phyloP scores from a whole-genome alignment of 2,888 invertebrate species.

The Pammene aurita region DNA sequence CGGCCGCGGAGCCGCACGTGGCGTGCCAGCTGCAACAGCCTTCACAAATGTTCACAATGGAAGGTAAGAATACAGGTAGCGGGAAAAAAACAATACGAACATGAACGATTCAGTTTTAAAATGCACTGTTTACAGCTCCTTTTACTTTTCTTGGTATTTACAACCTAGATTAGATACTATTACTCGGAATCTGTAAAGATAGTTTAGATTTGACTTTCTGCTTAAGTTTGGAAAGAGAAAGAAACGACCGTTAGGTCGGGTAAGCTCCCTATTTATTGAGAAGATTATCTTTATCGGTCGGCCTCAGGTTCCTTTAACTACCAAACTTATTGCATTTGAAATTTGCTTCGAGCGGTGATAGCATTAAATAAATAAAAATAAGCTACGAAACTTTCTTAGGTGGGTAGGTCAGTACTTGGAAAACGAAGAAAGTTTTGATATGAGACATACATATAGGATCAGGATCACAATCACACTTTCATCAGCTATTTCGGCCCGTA shows the following conservation, averaged over 20 bases:
- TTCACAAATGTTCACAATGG: slow-evolving; percentile 16
- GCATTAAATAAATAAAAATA: neutral
- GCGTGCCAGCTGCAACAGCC: slow-evolving; percentile 44
- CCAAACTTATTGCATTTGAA: no score
- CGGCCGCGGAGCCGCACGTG: slow-evolving; percentile 43
- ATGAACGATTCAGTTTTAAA: neutral
- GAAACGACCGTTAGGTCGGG: neutral
- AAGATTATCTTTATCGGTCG: neutral
- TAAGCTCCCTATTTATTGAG: neutral
- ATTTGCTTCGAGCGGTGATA: neutral
- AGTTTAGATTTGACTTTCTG: neutral
- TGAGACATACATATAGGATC: neutral
- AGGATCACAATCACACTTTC: neutral
- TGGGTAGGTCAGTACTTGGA: no score
- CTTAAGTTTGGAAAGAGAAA: neutral
- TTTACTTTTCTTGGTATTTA: slow-evolving; percentile 5
- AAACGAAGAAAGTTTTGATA: neutral
- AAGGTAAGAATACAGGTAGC: slow-evolving; percentile 25
- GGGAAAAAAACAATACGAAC: slow-evolving; percentile 12
- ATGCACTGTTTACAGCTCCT: neutral
- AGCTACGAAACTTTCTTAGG: no score
- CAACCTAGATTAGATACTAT: neutral
- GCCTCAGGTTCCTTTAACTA: neutral
- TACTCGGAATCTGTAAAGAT: neutral
- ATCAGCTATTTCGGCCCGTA: neutral